Conservation (phyloP, 2,888 invertebrate species). For the Conistra vaccinii region DNA sequence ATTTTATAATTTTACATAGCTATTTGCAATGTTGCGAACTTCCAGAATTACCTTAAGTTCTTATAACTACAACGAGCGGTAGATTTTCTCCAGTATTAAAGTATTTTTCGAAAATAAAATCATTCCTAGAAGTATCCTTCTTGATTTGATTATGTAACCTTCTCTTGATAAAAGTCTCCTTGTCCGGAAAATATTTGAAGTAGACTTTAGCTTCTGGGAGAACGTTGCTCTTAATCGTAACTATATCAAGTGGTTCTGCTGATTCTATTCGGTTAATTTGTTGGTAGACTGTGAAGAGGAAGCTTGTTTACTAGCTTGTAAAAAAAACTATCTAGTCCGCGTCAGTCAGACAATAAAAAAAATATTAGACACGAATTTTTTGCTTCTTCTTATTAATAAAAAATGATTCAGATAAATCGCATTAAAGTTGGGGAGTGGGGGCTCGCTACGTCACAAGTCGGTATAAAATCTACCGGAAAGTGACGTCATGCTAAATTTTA, state of each 20-base stretch:
- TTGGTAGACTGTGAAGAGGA: slow-evolving; percentile 25
- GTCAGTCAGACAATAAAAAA: no score
- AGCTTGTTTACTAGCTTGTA: background rate
- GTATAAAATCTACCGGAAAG: no score
- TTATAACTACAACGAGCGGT: slow-evolving; percentile 11
- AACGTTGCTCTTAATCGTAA: slow-evolving; percentile 5
- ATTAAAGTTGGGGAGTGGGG: no score
- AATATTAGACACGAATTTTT: no score
- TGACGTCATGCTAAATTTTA: no score
- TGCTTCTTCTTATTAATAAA: no score
- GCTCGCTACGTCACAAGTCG: no score
- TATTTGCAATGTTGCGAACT: background rate
- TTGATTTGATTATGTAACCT: background rate
- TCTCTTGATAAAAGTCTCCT: slow-evolving; percentile 16
- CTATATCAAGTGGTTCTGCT: slow-evolving; percentile 24
- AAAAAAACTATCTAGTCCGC: no score
- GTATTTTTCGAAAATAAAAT: background rate
- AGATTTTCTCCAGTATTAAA: background rate
- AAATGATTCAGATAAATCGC: no score
- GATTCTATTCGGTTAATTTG: slow-evolving; percentile 16
- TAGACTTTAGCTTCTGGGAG: background rate
- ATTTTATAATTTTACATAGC: background rate
- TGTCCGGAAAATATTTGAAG: slow-evolving; percentile 14
- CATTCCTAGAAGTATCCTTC: background rate
- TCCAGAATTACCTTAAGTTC: background rate